These are phyloP conservation scores for Diprion similis DNA, from an alignment of 1,140 invertebrate genomes.

Conservation along the genomic window DNA sequence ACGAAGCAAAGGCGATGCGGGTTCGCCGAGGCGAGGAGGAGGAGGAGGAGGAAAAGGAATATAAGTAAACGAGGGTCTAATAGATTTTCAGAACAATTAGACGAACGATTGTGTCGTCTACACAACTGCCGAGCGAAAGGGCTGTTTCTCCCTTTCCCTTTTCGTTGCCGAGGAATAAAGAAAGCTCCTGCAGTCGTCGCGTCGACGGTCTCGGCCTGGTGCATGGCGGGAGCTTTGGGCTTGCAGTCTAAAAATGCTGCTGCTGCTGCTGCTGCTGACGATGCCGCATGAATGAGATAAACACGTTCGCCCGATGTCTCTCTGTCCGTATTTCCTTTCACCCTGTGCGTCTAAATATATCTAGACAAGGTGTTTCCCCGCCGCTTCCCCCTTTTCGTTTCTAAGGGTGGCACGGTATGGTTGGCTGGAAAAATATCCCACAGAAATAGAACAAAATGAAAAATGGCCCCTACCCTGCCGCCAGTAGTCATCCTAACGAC, in stretches of 20 bases:
- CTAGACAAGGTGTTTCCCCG: neutral
- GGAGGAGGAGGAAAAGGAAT: neutral
- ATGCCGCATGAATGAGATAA: neutral
- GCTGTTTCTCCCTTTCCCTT: too few species aligned
- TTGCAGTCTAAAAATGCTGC: neutral
- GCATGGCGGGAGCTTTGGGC: too few species aligned
- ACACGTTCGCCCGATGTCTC: neutral
- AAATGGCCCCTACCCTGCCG: neutral
- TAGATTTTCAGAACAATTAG: neutral
- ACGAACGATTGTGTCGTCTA: neutral
- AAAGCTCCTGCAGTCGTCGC: too few species aligned
- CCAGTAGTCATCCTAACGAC: neutral
- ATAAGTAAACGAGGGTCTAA: neutral
- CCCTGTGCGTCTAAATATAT: neutral
- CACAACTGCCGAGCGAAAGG: too few species aligned
- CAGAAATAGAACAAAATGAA: conserved; percentile 3
- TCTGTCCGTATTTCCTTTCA: neutral
- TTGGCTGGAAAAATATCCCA: neutral
- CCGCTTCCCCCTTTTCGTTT: neutral
- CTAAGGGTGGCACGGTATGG: neutral
- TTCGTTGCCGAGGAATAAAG: too few species aligned
- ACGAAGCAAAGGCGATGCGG: neutral
- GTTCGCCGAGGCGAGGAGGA: neutral
- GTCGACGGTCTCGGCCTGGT: too few species aligned
- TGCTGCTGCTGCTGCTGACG: too few species aligned